Evolutionary conservation across 2,888 invertebrate species (phyloP), one percentile per base, ranked within the genome.

Genomic region (Branchipolynoe longqiensis): DNA sequence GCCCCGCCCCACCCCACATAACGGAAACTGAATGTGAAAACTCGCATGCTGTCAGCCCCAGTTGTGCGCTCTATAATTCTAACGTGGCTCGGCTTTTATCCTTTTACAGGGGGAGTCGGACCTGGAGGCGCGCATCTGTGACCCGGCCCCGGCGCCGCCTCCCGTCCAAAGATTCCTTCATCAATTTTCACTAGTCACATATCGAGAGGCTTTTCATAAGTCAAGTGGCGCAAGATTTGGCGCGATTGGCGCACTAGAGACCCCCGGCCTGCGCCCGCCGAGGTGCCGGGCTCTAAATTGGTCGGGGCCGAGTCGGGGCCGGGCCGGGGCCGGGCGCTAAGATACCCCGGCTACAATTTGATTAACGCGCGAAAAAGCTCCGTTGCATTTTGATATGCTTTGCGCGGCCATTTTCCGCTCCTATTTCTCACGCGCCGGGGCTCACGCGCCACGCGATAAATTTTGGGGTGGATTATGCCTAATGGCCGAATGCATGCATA

Each of bases 401-500:
- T 69, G 69, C 69, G 36, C 33, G 0, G 69, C 69, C 69, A 78
- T 78, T 78, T 78, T 54, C 78, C 31, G 48, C 78, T 48, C 59
- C 59, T 83, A 83, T 83, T 83, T 59, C 83, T 83, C 59, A 83
- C 62, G 83, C 83, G 59, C 28, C 33, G 83, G 41, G 25, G 59
- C 62, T 62, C 28, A 38, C 59, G 83, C 40, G 31, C 25, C 62
- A 18, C 25, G 38, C 59, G 62, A 62, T 62, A 83, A 83, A 62
- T 83, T 83, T 59, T 40, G 58, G 59, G 14, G 38, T 38, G 83
- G 83, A 83, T 83, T 83, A 83, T 58, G 62, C 83, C 62, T 83
- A 83, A 83, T 83, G 83, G 83, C 40, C 40, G 40, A 58, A 59
- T 83, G 59, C 83, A 83, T 83, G 83, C 83, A 83, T 83, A 83